Base-by-base conservation (phyloP, 2,888 invertebrate species). In the Aphodius granarius region DNA sequence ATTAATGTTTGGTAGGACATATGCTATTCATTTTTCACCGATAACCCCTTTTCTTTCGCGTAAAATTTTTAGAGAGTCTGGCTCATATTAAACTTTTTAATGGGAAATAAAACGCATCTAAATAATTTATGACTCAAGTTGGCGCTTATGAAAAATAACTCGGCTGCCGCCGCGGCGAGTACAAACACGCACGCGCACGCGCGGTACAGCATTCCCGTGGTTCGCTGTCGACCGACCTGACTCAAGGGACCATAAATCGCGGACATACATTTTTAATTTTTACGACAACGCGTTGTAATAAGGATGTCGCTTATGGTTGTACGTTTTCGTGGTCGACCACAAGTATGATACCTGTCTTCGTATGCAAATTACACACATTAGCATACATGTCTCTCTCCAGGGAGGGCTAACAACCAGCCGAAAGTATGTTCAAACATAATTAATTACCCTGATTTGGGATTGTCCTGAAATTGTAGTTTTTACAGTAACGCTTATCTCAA, bases 231-330 rank as follows among this genome's bases (percentile, higher is more conserved):
- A 43, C 43, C 43, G 3, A 43, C 43, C 3, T 3, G 43, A 43
- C 68, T 20, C 16, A 66, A 20, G 19, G 20, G 68, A n/a, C 68
- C 15, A 22, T 68, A 68, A 68, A 68, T 68, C 68, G 21, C 68
- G n/a, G 19, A n/a, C 22, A n/a, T 68, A 21, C 68, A 68, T 68
- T 68, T 68, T 68, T 68, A 68, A 68, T 68, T 68, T 68, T 68
- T 68, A 68, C 68, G 43, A 43, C 43, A 68, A 68, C 68, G 21
- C 68, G 20, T 68, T 68, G 68, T 68, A 68, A 68, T 68, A 68
- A 68, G 20, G 68, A 68, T 68, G 68, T 68, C 68, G 68, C 68
- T 68, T 20, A 21, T 13, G 20, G 20, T 68, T 20, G 68, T 20
- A 68, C 13, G 20, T 21, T 22, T 19, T 68, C 68, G 22, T 68